A percentile compares a stretch with the other conserved stretches of the same genome.
Conservation (phyloP, 2,113 vertebrate genomes). For the Hippocampus comes region DNA sequence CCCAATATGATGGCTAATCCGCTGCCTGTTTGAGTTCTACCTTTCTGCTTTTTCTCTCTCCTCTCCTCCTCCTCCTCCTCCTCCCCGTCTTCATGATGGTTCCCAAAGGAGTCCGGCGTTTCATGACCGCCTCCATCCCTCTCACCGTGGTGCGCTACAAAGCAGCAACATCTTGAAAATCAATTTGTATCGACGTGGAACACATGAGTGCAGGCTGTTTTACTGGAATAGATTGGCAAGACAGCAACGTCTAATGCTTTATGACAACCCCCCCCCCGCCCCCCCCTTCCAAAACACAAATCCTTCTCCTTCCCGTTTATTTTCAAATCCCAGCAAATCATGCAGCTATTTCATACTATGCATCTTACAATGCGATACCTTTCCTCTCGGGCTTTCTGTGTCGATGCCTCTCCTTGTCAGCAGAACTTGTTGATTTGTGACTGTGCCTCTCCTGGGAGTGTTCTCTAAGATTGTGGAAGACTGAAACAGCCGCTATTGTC, state of each 20-base stretch:
- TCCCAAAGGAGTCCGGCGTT: conserved; percentile 7
- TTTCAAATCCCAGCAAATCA: background rate
- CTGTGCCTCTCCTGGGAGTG: conserved; percentile 5
- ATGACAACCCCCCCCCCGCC: background rate
- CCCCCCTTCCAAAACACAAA: background rate
- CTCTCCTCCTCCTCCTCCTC: conserved; percentile 8
- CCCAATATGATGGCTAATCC: conserved; percentile 13
- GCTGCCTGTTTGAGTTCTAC: conserved; percentile 33
- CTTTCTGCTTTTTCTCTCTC: conserved; percentile 40
- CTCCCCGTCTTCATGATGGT: conserved; percentile 34
- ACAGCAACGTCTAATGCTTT: conserved; percentile 12
- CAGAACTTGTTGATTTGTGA: background rate
- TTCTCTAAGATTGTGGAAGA: background rate
- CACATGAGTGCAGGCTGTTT: conserved; percentile 26
- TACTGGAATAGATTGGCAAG: conserved; percentile 12
- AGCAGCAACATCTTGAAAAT: conserved; percentile 40
- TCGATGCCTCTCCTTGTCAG: background rate
- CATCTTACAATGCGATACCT: conserved; percentile 12
- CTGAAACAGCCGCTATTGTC: background rate
- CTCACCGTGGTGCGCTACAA: conserved; percentile 39
- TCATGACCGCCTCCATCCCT: conserved; percentile 22
- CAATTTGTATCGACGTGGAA: conserved; percentile 27
- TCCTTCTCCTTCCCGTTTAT: conserved; percentile 2
- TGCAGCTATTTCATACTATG: background rate
- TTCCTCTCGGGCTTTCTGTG: conserved; percentile 13